A percentile compares a stretch with the other conserved stretches of the same genome.
These are phyloP conservation scores for Gallinago paraguaiae DNA, from an alignment of 2,113 vertebrate species.

Conservation along the genomic window DNA sequence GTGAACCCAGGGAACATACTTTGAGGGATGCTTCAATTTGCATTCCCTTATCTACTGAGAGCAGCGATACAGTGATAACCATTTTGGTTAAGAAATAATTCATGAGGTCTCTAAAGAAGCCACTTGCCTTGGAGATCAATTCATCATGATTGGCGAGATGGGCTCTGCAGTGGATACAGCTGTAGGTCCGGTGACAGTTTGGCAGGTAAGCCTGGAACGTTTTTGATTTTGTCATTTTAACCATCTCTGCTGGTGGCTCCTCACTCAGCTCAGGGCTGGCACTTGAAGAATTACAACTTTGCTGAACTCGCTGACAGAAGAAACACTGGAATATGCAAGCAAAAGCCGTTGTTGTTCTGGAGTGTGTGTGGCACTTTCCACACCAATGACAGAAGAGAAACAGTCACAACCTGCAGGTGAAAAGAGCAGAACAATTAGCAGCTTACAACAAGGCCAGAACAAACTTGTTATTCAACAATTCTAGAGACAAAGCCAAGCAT, in stretches of 20 bases:
- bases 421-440: conserved; percentile 20
- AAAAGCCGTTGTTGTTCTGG: conserved; percentile 93
- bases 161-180: conserved; percentile 98
- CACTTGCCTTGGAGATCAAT: conserved; percentile 91
- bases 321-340: conserved; percentile 94
- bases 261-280: conserved; percentile 88
- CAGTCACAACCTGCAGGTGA: conserved; percentile 81
- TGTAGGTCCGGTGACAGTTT: conserved; percentile 95
- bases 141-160: conserved; percentile 98
- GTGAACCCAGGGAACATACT: conserved; percentile 15
- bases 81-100: background rate
- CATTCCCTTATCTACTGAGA: conserved; percentile 35
- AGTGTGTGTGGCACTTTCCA: conserved; percentile 93
- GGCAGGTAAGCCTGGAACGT: conserved; percentile 99
- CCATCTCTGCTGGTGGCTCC: conserved; percentile 90
- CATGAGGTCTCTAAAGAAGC: background rate
- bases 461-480: background rate
- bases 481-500: background rate
- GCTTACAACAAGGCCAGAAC: background rate
- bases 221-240: conserved; percentile 98
- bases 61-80: background rate
- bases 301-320: conserved; percentile 94
- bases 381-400: conserved; percentile 88
- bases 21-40: background rate
- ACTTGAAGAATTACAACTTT: conserved; percentile 86